These are phyloP conservation scores for Rhineura floridana DNA, from an alignment of 2,113 vertebrate species.

Conservation along the genomic window DNA sequence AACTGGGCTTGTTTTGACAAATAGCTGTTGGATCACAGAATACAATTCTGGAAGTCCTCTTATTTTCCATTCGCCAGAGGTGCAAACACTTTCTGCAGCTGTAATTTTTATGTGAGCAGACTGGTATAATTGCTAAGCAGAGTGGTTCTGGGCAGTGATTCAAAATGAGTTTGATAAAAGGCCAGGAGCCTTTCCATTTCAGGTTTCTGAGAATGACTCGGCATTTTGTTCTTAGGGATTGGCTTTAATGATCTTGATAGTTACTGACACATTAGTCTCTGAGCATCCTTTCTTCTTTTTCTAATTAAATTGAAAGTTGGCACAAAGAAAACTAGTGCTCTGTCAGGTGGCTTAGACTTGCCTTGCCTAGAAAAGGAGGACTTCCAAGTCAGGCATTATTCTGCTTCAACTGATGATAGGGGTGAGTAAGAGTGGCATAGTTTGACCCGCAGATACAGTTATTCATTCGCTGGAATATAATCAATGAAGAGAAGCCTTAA, in stretches of 20 bases:
- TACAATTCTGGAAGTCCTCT: slow-evolving; percentile 5
- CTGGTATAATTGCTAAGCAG: slow-evolving; percentile 32
- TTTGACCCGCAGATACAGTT: slow-evolving; percentile 3
- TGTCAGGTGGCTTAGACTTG: slow-evolving; percentile 47
- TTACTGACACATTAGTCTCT: slow-evolving; percentile 62
- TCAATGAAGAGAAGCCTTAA: background rate
- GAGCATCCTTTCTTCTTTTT: slow-evolving; percentile 54
- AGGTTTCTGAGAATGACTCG: slow-evolving; percentile 54
- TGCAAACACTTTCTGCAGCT: slow-evolving; percentile 16
- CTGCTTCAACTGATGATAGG: slow-evolving; percentile 30
- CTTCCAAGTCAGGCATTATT: slow-evolving; percentile 41
- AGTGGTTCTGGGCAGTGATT: slow-evolving; percentile 21
- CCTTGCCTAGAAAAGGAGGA: slow-evolving; percentile 36
- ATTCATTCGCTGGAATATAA: background rate
- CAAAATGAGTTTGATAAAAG: slow-evolving; percentile 45
- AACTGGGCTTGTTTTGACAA: background rate
- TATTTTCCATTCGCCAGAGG: background rate
- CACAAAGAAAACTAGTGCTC: slow-evolving; percentile 46
- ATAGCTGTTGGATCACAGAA: background rate
- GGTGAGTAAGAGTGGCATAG: background rate
- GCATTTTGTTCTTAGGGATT: slow-evolving; percentile 54
- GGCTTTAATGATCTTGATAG: slow-evolving; percentile 60
- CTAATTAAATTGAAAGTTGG: slow-evolving; percentile 69
- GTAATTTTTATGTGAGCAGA: slow-evolving; percentile 18
- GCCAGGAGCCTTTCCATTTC: slow-evolving; percentile 44